phyloP scores from a whole-genome alignment of 2,113 vertebrate genomes.

The Syngnathus floridae region DNA sequence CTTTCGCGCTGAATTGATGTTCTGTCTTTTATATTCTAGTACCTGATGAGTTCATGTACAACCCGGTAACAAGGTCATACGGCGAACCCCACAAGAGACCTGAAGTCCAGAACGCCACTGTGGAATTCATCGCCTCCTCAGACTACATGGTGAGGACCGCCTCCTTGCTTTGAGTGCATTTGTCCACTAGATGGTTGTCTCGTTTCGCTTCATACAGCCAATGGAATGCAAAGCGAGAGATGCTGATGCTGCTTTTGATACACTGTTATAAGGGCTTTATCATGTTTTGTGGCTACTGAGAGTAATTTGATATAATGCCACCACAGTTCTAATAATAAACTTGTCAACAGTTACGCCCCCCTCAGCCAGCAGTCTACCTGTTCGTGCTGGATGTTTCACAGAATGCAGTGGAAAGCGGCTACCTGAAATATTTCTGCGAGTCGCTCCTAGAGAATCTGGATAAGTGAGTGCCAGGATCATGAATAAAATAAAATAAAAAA shows the following conservation, averaged over 20 bases:
- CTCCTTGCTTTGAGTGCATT: not conserved
- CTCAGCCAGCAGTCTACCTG: slow-evolving; percentile 92
- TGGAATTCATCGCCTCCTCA: slow-evolving; percentile 97
- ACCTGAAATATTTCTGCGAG: slow-evolving; percentile 87
- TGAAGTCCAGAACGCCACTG: slow-evolving; percentile 93
- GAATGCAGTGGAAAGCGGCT: slow-evolving; percentile 90
- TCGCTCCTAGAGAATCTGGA: slow-evolving; percentile 88
- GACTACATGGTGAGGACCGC: slow-evolving; percentile 87
- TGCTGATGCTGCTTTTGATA: no score
- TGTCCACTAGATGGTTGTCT: no score
- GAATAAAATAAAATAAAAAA: not conserved
- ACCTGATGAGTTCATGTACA: slow-evolving; percentile 99
- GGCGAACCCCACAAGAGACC: slow-evolving; percentile 95
- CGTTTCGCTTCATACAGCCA: no score
- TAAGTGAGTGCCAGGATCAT: slow-evolving; percentile 75
- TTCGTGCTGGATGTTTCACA: slow-evolving; percentile 96
- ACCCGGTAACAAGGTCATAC: slow-evolving; percentile 89
- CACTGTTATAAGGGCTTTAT: no score
- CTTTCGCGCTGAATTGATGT: not conserved
- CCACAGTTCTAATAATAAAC: not conserved
- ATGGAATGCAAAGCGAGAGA: no score
- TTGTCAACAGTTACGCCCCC: slow-evolving; percentile 81
- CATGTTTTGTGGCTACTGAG: not conserved
- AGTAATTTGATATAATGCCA: not conserved
- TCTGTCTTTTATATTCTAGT: slow-evolving; percentile 60